Conservation (phyloP, 2,113 vertebrate genomes). For the Melanerpes aurifrons region DNA sequence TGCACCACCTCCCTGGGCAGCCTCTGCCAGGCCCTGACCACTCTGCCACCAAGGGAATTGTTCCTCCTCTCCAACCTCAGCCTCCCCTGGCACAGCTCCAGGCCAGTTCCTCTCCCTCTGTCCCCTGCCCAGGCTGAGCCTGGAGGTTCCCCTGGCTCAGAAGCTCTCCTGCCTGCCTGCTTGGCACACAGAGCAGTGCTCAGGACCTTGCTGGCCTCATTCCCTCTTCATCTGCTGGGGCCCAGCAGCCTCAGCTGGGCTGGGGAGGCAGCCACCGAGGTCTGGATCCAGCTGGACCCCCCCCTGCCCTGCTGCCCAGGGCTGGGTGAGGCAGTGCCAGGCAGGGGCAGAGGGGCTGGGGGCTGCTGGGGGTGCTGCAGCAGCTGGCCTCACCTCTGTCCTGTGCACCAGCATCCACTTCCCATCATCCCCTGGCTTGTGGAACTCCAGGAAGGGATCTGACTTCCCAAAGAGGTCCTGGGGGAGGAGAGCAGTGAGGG, state of each 20-base stretch:
- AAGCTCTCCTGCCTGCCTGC: neutral
- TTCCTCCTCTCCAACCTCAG: no score
- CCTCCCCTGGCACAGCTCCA: no score
- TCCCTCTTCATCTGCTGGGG: neutral
- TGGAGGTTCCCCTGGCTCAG: fast-evolving
- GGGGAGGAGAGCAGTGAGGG: neutral
- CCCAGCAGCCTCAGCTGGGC: neutral
- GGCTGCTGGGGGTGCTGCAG: neutral
- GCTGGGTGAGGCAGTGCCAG: fast-evolving
- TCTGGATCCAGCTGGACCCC: neutral
- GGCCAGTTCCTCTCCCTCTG: no score
- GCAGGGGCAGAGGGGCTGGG: neutral
- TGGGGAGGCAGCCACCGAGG: fast-evolving
- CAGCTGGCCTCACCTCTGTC: constrained; percentile 85
- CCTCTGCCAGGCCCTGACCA: no score
- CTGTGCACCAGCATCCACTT: constrained; percentile 99
- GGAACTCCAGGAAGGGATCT: constrained; percentile 96
- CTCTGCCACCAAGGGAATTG: no score
- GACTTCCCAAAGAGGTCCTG: constrained; percentile 99
- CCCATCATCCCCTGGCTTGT: constrained; percentile 92
- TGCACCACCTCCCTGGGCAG: no score
- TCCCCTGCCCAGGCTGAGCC: neutral
- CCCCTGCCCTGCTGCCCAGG: neutral
- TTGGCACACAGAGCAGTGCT: neutral
- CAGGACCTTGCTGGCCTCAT: neutral